Evolutionary conservation across 2,888 invertebrate genomes (phyloP).

Genomic region (Cheilosia vulpina): DNA sequence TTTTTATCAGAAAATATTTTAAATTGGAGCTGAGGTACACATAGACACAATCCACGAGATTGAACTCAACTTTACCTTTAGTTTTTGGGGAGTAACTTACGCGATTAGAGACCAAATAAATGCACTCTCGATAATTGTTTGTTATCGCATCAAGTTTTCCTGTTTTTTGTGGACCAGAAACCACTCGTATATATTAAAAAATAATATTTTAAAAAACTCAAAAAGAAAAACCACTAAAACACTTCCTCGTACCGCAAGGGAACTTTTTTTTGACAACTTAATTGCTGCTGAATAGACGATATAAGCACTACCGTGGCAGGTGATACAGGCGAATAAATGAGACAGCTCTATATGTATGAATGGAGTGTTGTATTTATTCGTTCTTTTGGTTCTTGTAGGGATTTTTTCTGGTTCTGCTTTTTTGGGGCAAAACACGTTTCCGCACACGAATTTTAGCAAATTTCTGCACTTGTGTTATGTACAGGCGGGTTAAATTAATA

Average conservation of each 20-base stretch:
- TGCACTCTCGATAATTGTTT: conserved; percentile 6
- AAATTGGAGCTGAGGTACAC: not conserved
- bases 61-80: conserved; percentile 38
- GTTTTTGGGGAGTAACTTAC: not conserved
- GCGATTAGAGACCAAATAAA: conserved; percentile 16
- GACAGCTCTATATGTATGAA: conserved; percentile 22
- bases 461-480: conserved; percentile 15
- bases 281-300: conserved; percentile 47
- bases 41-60: not conserved
- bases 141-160: conserved; percentile 7
- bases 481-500: conserved; percentile 37
- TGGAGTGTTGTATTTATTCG: conserved; percentile 35
- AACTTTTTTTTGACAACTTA: conserved; percentile 54
- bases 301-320: conserved; percentile 53
- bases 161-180: conserved; percentile 22
- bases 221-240: conserved; percentile 56
- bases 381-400: conserved; percentile 31
- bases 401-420: conserved; percentile 30
- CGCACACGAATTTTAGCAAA: conserved; percentile 52
- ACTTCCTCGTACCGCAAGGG: conserved; percentile 50
- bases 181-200: conserved; percentile 14
- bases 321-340: conserved; percentile 34
- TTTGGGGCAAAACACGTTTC: conserved; percentile 65
- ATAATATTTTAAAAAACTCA: conserved; percentile 20
- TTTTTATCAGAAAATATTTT: too few species aligned